Base-by-base conservation (phyloP, 2,113 vertebrate genomes). In the Microcebus lehilahytsara region DNA sequence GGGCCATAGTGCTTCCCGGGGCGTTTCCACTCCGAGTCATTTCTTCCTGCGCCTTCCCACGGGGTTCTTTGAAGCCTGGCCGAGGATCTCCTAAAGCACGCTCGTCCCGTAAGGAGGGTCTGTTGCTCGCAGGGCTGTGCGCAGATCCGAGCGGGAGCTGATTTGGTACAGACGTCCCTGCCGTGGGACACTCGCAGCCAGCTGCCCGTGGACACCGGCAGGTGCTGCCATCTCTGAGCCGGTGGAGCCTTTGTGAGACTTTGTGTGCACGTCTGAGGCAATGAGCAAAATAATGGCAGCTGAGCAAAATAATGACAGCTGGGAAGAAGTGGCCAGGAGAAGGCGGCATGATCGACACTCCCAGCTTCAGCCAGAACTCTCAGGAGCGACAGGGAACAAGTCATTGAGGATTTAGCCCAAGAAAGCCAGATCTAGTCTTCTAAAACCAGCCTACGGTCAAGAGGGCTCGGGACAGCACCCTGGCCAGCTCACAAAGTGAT, bases 181-280 rank as follows among this genome's bases (percentile, higher is more conserved):
- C 93, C 17, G 0, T 42, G 62, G 53, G 92, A 97, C 83, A 49
- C 92, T 77, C 91, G 87, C 62, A 53, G 90, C 92, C 95, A 98
- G 96, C 96, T 98, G 97, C 72, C 87, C 40, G 40, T 40, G 92
- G 97, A 71, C 84, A 60, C 91, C 77, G 53, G 94, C 98, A 98
- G 89, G 97, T 97, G 96, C 84, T 93, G 96, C 93, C 84, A 75
- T 85, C 69, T 96, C 96, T 23, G 30, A 79, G 95, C 67, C 92
- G 88, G 90, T 49, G 10, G 34, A 42, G 42, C 42, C 42, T 42
- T 42, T 6, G 42, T 42, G 97, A 98, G 93, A 53, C 80, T 93
- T 64, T 83, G 53, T 80, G 71, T n/a, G 86, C 93, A 58, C 11
- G 85, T 96, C 80, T 85, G 88, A n/a, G 95, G 67, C 66, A 91